These are phyloP conservation scores for Chondrosia reniformis DNA, from an alignment of 37 sponge, comb jelly and placozoan genomes.

Conservation along the genomic window DNA sequence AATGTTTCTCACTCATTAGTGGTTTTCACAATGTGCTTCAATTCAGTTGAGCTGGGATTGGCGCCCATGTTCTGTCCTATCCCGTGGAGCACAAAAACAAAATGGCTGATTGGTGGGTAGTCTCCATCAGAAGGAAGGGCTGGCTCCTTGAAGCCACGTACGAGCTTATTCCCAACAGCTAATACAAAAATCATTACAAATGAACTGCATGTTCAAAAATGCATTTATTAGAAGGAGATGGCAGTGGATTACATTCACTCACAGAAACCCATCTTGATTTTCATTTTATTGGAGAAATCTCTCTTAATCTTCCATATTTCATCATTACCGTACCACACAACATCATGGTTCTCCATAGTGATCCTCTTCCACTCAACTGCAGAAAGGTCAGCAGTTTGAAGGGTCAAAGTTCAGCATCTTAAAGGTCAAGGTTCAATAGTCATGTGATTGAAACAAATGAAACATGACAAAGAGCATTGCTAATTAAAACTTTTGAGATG, in stretches of 20 bases:
- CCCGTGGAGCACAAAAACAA: slow-evolving; percentile 83
- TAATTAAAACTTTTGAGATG: too few relatives aligned
- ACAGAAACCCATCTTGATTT: slow-evolving; percentile 51
- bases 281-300: slow-evolving; percentile 42
- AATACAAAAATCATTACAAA: too few relatives aligned
- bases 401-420: too few relatives aligned
- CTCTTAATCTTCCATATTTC: slow-evolving; percentile 57
- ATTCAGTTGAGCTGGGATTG: slow-evolving; percentile 33
- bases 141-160: slow-evolving; percentile 70
- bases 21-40: slow-evolving; percentile 48
- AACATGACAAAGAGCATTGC: not conserved
- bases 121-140: slow-evolving; percentile 32
- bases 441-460: not conserved
- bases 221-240: too few relatives aligned
- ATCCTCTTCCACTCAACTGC: slow-evolving; percentile 46
- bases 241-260: too few relatives aligned
- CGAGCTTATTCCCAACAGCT: slow-evolving; percentile 24
- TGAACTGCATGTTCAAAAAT: too few relatives aligned
- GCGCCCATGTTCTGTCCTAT: slow-evolving; percentile 84
- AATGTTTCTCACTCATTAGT: slow-evolving; percentile 58
- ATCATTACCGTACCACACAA: slow-evolving; percentile 64
- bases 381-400: too few relatives aligned
- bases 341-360: slow-evolving; percentile 41
- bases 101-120: slow-evolving; percentile 64
- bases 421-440: not conserved